Evolutionary conservation across 1,140 invertebrate species (phyloP), one percentile per base, ranked within the genome.

Genomic region (Drosophila cardini): DNA sequence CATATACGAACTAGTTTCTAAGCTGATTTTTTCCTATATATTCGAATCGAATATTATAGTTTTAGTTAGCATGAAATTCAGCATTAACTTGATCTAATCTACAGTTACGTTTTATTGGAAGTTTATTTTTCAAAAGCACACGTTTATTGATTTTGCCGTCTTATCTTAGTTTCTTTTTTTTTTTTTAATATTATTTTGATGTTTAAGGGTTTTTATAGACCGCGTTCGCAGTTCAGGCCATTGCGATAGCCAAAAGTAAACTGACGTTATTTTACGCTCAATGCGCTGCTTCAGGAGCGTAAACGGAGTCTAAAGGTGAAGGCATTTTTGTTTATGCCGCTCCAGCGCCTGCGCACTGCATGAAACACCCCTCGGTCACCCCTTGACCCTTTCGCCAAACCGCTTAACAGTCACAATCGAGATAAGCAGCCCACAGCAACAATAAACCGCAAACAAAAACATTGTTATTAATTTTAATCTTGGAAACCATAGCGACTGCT

Each of bases 311-410:
- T 68, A 55, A 81, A 77, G 68, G 43, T 67, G 65, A 78, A 83
- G 76, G 79, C 84, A 83, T 80, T 87, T 87, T 87, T 87, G 83
- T 87, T 87, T 87, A 87, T 81, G 69, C 79, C 79, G 80, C 79
- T 87, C 82, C 30, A 77, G 67, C 82, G 75, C 46, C 62, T 64
- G 84, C 83, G 80, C 77, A 65, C 2, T 57, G 26, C 1, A 5
- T 7, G 13, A 45, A 18, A n/a, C 38, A 79, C 48, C 32, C 64
- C 32, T 9, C 30, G n/a, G 0, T 2, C 13, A 3, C 8, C 34
- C 52, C 26, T 36, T 7, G 32, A 36, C 50, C 50, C 50, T 13
- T n/a, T 18, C 8, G n/a, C 1, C 50, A 8, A 53, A 26, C 48
- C 5, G 4, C 48, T 13, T 1, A 8, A 26, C 15, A 9, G 38